These are phyloP conservation scores for Antheraea mylitta DNA, from an alignment of 1,140 invertebrate genomes.

Conservation along the genomic window DNA sequence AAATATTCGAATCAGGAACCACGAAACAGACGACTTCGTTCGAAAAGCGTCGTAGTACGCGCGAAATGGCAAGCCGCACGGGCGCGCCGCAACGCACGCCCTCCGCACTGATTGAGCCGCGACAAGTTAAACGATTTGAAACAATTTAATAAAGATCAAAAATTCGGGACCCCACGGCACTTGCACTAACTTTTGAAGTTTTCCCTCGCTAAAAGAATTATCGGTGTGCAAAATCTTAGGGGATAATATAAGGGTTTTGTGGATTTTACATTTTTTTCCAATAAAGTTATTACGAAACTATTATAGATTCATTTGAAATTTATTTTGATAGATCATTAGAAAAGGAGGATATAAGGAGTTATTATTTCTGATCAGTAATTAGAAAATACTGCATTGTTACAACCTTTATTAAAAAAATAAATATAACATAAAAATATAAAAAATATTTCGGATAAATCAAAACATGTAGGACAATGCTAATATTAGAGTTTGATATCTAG, in stretches of 20 bases:
- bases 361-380: not conserved
- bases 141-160: constrained; percentile 80
- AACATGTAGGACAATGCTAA: constrained; percentile 23
- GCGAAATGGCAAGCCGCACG: constrained; percentile 16
- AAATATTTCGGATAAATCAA: too few relatives aligned
- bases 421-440: too few relatives aligned
- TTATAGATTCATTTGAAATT: not conserved
- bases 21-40: constrained; percentile 33
- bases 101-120: constrained; percentile 72
- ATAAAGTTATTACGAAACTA: not conserved
- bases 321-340: too few relatives aligned
- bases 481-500: constrained; percentile 20
- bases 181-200: constrained; percentile 78
- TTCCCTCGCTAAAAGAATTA: constrained; percentile 77
- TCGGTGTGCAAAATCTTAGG: constrained; percentile 61
- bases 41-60: constrained; percentile 16
- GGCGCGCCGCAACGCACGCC: constrained; percentile 37
- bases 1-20: constrained; percentile 52
- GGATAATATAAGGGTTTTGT: constrained; percentile 63
- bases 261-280: constrained; percentile 42
- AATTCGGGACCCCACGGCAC: constrained; percentile 66
- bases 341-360: not conserved
- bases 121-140: constrained; percentile 79
- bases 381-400: too few relatives aligned
- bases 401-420: too few relatives aligned